Evolutionary conservation across 2,113 vertebrate genomes (phyloP), one percentile per base, ranked within the genome.

Genomic region (Rhinolophus ferrumequinum): DNA sequence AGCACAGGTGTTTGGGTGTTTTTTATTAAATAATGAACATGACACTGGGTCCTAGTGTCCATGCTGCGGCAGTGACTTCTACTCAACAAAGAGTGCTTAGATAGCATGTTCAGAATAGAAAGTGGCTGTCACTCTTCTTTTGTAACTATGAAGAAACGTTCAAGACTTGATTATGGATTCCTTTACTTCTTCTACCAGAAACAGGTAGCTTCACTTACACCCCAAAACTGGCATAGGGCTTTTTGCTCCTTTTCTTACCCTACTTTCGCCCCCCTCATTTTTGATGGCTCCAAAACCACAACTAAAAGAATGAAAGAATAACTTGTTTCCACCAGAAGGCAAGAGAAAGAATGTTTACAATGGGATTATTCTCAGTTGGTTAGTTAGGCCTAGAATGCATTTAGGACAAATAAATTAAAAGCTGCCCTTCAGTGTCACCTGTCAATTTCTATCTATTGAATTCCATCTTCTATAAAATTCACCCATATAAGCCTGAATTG

Each of bases 1-100:
- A 58, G 50, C 85, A 82, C 85, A 96, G 93, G 70, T 86, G 73
- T 62, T 75, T 81, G 56, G 4, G 12, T 81, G 44, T 83, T 26
- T 24, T 60, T 41, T 62, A 44, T 30, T 64, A 70, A 28, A 77
- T 92, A 92, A 93, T 96, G 50, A 91, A 35, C 16, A 50, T 72
- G 58, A 22, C n/a, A 64, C 72, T 28, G 22, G 24, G 72, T 90
- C 64, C 33, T 70, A 10, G 44, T 58, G 28, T 92, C 88, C 38
- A 13, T 33, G 22, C 38, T 75, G 10, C 35, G 47, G 21, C 44
- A 28, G 22, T 24, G 56, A 76, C 62, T 95, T 88, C 22, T 50
- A 21, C 14, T 90, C 70, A 81, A 10, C 18, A 67, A 35, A 86
- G 12, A 26, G 9, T 50, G 4, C 47, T 52, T 73, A 47, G 54